Conservation (phyloP, 2,113 vertebrate genomes). For the Oxyura jamaicensis region DNA sequence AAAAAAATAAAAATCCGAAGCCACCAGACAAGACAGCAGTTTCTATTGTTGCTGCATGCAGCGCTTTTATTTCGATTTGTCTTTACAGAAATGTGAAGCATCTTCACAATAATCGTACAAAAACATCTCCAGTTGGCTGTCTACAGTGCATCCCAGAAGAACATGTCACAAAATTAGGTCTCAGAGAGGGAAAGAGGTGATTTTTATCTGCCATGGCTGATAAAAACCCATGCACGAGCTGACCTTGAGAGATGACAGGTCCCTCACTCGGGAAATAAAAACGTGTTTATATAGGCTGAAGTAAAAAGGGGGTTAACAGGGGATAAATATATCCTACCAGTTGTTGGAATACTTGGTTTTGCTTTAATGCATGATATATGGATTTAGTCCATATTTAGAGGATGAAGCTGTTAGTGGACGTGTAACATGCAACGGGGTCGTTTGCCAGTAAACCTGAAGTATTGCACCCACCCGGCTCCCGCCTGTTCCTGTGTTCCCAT, state of each 20-base stretch:
- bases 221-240: neutral
- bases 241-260: neutral
- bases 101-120: constrained; percentile 80
- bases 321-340: neutral
- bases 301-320: neutral
- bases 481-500: neutral
- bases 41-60: constrained; percentile 83
- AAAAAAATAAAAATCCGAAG: neutral
- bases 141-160: constrained; percentile 47
- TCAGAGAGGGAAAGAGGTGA: constrained; percentile 36
- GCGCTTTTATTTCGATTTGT: constrained; percentile 82
- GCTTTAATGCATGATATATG: neutral
- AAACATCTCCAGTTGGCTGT: constrained; percentile 46
- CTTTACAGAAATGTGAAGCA: constrained; percentile 78
- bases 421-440: neutral
- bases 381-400: neutral
- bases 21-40: neutral
- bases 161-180: neutral
- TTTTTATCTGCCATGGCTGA: neutral
- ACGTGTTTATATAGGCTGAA: fast-evolving
- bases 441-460: neutral
- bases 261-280: neutral
- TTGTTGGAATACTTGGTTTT: neutral
- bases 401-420: neutral
- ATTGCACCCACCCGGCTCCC: neutral